Evolutionary conservation across 2,797 vertebrate genomes (phyloP).

Genomic region (Scleropages formosus): DNA sequence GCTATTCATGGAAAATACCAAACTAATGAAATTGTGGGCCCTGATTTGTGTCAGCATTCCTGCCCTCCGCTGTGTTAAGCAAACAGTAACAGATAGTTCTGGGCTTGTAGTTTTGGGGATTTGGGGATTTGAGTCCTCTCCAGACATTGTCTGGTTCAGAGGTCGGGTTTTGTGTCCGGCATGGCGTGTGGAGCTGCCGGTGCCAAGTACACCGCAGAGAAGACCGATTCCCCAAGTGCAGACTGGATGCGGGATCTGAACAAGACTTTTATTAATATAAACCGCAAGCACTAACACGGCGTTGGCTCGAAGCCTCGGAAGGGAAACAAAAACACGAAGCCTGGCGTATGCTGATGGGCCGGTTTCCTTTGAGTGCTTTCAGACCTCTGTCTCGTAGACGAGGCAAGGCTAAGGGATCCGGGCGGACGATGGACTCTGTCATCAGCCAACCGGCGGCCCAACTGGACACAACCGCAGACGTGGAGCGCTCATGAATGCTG

Average conservation of each 20-base stretch:
- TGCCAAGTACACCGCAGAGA: neutral
- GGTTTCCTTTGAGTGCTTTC: neutral
- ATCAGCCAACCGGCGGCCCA: neutral
- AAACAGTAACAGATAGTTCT: conserved; percentile 28
- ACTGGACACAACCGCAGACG: neutral
- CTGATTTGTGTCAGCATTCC: conserved; percentile 25
- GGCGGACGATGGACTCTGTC: neutral
- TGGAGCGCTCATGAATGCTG: neutral
- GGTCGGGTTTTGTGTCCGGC: conserved; percentile 15
- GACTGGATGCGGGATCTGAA: neutral
- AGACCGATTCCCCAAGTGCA: neutral
- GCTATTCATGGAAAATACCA: conserved; percentile 26
- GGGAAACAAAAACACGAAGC: neutral
- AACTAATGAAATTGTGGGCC: conserved; percentile 15
- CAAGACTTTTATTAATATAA: conserved; percentile 12
- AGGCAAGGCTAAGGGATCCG: too few relatives aligned
- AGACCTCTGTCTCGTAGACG: neutral
- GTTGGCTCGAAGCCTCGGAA: neutral
- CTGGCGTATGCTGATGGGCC: conserved; percentile 1
- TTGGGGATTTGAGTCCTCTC: conserved; percentile 28
- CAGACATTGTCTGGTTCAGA: conserved; percentile 27
- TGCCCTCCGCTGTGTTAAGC: conserved; percentile 26
- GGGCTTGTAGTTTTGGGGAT: conserved; percentile 9
- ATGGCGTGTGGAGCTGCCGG: neutral
- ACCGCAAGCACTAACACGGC: neutral